Conservation (phyloP, 2,113 vertebrate genomes). For the Calypte anna region DNA sequence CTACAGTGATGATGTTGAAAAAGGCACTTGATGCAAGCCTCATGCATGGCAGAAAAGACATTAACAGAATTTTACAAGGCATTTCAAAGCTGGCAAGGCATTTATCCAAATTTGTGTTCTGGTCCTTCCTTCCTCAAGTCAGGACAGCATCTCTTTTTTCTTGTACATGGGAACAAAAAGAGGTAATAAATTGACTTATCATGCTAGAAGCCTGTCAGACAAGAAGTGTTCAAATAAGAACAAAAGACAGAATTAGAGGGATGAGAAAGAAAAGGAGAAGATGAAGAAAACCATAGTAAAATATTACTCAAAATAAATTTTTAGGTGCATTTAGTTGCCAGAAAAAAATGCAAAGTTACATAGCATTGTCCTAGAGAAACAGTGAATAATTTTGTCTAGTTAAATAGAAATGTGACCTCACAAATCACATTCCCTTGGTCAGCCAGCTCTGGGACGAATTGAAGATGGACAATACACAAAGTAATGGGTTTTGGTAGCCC, state of each 20-base stretch:
- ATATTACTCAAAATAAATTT: background rate
- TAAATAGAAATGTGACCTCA: background rate
- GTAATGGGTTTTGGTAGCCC: background rate
- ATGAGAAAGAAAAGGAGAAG: background rate
- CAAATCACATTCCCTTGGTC: background rate
- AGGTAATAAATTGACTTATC: background rate
- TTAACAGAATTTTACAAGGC: constrained; percentile 31
- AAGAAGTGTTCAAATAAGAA: background rate
- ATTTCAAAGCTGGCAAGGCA: constrained; percentile 35
- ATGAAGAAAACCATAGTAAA: background rate
- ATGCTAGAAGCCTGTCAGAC: background rate
- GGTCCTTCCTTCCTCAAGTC: background rate
- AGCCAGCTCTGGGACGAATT: background rate
- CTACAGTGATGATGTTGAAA: constrained; percentile 69
- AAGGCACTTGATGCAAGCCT: constrained; percentile 70
- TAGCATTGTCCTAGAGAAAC: background rate
- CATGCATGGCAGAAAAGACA: constrained; percentile 37
- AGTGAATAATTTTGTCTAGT: background rate
- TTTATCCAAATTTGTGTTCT: background rate
- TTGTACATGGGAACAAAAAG: background rate
- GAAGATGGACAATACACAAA: background rate
- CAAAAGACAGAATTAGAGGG: background rate
- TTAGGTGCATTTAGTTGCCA: background rate
- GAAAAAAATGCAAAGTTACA: background rate
- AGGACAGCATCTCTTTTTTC: background rate